phyloP scores from a whole-genome alignment of 2,888 invertebrate species.

The Sarcophaga subvicina region DNA sequence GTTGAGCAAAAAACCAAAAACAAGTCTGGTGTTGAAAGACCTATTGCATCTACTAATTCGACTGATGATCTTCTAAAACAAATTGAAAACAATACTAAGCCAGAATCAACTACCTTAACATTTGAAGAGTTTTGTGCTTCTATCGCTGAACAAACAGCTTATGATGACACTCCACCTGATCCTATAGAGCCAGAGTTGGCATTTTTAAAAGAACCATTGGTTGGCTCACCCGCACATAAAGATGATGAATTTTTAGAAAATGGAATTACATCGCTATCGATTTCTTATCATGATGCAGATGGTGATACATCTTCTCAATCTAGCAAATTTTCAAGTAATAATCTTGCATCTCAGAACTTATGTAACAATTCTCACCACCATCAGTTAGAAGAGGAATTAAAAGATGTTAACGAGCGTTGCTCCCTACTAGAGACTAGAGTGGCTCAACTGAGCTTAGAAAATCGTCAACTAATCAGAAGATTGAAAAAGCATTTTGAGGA shows the following conservation, averaged over 20 bases:
- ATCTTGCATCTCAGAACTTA: slow-evolving; percentile 51
- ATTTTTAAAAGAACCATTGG: slow-evolving; percentile 75
- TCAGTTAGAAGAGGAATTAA: slow-evolving; percentile 76
- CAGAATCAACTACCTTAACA: slow-evolving; percentile 57
- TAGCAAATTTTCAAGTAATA: slow-evolving; percentile 78
- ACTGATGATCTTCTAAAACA: slow-evolving; percentile 74
- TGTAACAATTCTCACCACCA: slow-evolving; percentile 67
- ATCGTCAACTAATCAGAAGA: slow-evolving; percentile 78
- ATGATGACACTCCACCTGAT: slow-evolving; percentile 69
- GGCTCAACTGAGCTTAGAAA: slow-evolving; percentile 79
- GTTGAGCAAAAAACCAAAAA: slow-evolving; percentile 70
- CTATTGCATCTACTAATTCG: slow-evolving; percentile 76
- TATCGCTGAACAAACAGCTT: slow-evolving; percentile 7
- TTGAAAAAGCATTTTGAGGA: slow-evolving; percentile 77
- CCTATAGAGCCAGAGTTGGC: slow-evolving; percentile 77
- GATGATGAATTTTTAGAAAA: not conserved
- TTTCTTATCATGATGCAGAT: slow-evolving; percentile 49
- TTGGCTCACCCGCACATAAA: slow-evolving; percentile 56
- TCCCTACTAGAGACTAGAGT: slow-evolving; percentile 79
- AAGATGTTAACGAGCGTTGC: slow-evolving; percentile 77
- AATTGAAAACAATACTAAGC: slow-evolving; percentile 65
- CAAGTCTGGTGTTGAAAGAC: slow-evolving; percentile 74
- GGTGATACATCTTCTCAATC: slow-evolving; percentile 79
- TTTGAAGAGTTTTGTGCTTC: slow-evolving; percentile 53
- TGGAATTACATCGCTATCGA: slow-evolving; percentile 46